These are phyloP conservation scores for Acromyrmex charruanus DNA, from an alignment of 1,140 invertebrate genomes.

Conservation along the genomic window DNA sequence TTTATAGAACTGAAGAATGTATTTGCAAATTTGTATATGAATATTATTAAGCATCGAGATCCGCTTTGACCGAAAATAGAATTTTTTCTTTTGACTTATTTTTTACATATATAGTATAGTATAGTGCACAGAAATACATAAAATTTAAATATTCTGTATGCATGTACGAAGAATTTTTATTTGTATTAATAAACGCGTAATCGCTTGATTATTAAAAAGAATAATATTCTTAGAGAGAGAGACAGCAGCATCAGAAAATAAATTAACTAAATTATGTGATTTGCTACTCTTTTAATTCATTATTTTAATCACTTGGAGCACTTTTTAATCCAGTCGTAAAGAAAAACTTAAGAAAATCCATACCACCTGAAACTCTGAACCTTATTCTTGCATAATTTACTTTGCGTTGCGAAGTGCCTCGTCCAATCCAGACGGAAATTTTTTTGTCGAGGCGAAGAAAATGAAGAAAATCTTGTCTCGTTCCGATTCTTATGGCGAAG, in stretches of 20 bases:
- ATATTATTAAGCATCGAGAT: too few relatives aligned
- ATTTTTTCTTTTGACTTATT: too few relatives aligned
- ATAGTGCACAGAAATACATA: background rate
- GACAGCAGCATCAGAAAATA: constrained; percentile 5
- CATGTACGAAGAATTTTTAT: background rate
- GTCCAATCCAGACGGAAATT: background rate
- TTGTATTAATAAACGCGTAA: background rate
- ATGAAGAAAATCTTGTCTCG: constrained; percentile 35
- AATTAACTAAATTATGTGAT: constrained; percentile 16
- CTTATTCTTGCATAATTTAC: constrained; percentile 40
- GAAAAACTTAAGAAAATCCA: constrained; percentile 27
- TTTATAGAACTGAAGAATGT: too few relatives aligned
- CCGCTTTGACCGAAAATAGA: too few relatives aligned
- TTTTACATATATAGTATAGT: background rate
- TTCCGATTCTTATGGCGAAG: background rate
- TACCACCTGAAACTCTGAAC: background rate
- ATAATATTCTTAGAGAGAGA: background rate
- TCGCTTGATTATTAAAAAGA: background rate
- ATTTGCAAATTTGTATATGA: too few relatives aligned
- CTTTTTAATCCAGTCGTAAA: constrained; percentile 26
- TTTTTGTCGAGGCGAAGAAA: constrained; percentile 18
- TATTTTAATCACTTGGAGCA: constrained; percentile 23
- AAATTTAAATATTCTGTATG: background rate
- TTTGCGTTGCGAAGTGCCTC: constrained; percentile 16
- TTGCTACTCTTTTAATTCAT: constrained; percentile 17